Percentiles rank a stretch among this genome's conserved stretches.
Conservation (phyloP, 2,113 vertebrate species). For the Macrotis lagotis region DNA sequence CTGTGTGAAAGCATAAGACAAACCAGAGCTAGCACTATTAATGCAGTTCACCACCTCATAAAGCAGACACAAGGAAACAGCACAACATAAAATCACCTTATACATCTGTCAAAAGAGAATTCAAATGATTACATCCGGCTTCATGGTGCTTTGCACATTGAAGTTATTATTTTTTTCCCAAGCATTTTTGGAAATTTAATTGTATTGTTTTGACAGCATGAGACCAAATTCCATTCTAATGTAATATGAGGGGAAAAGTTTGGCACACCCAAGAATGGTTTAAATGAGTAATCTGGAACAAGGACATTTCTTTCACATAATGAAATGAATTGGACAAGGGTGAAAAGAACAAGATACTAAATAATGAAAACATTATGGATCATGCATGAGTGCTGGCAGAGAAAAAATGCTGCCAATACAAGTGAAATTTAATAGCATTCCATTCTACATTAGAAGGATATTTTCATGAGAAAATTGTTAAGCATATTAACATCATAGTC, state of each 20-base stretch:
- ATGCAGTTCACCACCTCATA: conserved; percentile 41
- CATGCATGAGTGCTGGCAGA: not conserved
- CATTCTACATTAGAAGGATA: conserved; percentile 4
- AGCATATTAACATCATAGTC: not conserved
- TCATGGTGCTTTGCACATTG: conserved; percentile 72
- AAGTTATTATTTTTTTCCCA: conserved; percentile 67
- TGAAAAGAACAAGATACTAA: conserved; percentile 34
- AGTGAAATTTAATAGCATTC: conserved; percentile 8
- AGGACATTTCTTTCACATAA: conserved; percentile 38
- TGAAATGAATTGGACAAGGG: conserved; percentile 35
- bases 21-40: conserved; percentile 50
- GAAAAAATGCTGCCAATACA: not conserved
- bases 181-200: conserved; percentile 70
- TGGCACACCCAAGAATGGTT: conserved; percentile 36
- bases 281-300: conserved; percentile 48
- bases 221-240: conserved; percentile 63
- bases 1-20: conserved; percentile 38
- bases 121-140: conserved; percentile 72
- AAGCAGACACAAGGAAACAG: conserved; percentile 61
- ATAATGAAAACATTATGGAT: conserved; percentile 60
- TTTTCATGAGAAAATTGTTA: not conserved
- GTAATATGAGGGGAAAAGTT: conserved; percentile 63
- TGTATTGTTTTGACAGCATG: conserved; percentile 71
- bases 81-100: conserved; percentile 76
- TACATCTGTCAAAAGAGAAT: conserved; percentile 78